These are phyloP conservation scores for Endotricha flammealis DNA, from an alignment of 2,888 invertebrate species.

Conservation along the genomic window DNA sequence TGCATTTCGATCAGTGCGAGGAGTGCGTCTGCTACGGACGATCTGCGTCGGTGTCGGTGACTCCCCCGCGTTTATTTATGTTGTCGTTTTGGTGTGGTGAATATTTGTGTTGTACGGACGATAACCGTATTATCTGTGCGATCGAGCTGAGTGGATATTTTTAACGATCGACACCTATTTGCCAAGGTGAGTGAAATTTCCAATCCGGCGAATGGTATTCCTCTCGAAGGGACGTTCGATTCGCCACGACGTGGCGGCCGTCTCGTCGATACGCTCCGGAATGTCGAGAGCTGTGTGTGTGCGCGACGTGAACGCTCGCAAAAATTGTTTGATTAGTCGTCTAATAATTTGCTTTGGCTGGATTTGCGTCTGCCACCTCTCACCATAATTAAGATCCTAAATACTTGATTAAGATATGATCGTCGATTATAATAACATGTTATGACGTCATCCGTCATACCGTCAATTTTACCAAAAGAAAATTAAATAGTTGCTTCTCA, in stretches of 20 bases:
- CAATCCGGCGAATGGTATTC: constrained; percentile 39
- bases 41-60: constrained; percentile 47
- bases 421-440: no score
- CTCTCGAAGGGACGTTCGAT: constrained; percentile 40
- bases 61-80: constrained; percentile 72
- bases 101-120: constrained; percentile 75
- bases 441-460: constrained; percentile 2
- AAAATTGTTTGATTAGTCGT: constrained; percentile 13
- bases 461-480: no score
- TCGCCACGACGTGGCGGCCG: constrained; percentile 64
- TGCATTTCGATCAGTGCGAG: constrained; percentile 67
- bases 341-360: constrained; percentile 5
- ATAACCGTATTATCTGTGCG: constrained; percentile 76
- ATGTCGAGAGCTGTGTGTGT: constrained; percentile 36
- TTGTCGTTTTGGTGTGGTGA: constrained; percentile 78
- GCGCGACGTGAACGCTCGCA: constrained; percentile 27
- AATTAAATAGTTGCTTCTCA: no score
- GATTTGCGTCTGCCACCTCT: constrained; percentile 7
- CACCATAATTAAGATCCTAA: no score
- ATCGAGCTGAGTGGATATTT: constrained; percentile 71
- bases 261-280: constrained; percentile 49
- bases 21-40: constrained; percentile 52
- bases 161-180: constrained; percentile 58
- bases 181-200: constrained; percentile 62
- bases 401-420: no score